phyloP scores from a whole-genome alignment of 2,888 invertebrate genomes.

The Choristoneura rosaceana region DNA sequence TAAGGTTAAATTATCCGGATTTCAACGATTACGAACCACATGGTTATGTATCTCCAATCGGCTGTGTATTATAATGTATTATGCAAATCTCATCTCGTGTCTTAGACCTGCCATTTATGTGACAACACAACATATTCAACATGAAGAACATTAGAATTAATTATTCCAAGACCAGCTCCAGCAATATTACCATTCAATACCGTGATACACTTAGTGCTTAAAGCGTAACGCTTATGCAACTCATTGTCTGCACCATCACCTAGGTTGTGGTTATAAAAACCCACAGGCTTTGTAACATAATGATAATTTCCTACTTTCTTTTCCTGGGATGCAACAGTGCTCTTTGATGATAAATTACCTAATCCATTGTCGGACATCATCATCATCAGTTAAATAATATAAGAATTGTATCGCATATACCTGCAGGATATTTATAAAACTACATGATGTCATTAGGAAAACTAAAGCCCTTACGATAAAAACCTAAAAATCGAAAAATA shows the following conservation, averaged over 20 bases:
- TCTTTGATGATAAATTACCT: slow-evolving; percentile 23
- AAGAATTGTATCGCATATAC: not conserved
- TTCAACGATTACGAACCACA: not conserved
- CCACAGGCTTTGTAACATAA: slow-evolving; percentile 52
- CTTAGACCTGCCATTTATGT: slow-evolving; percentile 10
- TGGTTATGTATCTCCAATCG: slow-evolving; percentile 10
- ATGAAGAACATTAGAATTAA: slow-evolving; percentile 14
- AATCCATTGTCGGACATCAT: slow-evolving; percentile 18
- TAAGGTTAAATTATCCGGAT: slow-evolving; percentile 3
- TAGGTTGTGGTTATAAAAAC: slow-evolving; percentile 52
- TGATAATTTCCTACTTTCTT: slow-evolving; percentile 69
- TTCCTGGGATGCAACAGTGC: slow-evolving; percentile 42
- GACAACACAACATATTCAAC: not conserved
- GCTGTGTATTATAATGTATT: slow-evolving; percentile 23
- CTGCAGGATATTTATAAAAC: no score
- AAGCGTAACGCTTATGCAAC: slow-evolving; percentile 60
- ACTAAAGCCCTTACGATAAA: no score
- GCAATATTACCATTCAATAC: slow-evolving; percentile 42
- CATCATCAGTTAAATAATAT: not conserved
- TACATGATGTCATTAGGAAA: not conserved
- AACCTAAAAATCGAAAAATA: no score
- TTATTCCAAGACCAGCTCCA: slow-evolving; percentile 22
- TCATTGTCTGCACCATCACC: slow-evolving; percentile 62
- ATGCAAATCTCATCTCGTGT: slow-evolving; percentile 21
- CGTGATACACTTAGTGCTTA: slow-evolving; percentile 50